Conservation (phyloP, 2,888 invertebrate genomes). For the Vesta saturnalis region DNA sequence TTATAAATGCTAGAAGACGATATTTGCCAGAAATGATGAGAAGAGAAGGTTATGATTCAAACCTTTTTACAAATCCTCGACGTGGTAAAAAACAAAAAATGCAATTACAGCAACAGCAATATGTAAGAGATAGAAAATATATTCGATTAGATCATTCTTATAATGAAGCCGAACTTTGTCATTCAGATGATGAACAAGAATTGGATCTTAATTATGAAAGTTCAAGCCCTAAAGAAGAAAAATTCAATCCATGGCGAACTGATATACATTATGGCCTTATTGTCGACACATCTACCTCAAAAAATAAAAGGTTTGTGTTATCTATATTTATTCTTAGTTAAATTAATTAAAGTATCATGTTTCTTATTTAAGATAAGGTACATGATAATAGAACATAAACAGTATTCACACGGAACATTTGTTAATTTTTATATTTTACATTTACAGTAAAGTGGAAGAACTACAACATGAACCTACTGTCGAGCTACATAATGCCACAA, state of each 20-base stretch:
- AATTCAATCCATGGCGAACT: slow-evolving; percentile 61
- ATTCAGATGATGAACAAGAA: slow-evolving; percentile 52
- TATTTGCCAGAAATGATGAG: slow-evolving; percentile 62
- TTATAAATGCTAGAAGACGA: slow-evolving; percentile 59
- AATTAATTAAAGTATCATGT: not conserved
- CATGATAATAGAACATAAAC: no score
- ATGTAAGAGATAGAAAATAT: slow-evolving; percentile 52
- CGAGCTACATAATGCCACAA: slow-evolving; percentile 39
- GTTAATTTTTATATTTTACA: not conserved
- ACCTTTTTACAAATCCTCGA: slow-evolving; percentile 60
- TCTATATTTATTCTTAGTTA: not conserved
- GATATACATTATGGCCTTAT: slow-evolving; percentile 61
- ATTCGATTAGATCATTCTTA: slow-evolving; percentile 44
- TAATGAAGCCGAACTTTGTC: slow-evolving; percentile 50
- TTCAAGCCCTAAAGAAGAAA: slow-evolving; percentile 45
- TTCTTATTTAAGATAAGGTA: no score
- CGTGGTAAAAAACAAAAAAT: slow-evolving; percentile 52
- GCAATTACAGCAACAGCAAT: slow-evolving; percentile 45
- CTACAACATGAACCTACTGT: not conserved
- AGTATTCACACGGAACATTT: no score
- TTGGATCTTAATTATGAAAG: slow-evolving; percentile 41
- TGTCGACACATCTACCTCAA: slow-evolving; percentile 52
- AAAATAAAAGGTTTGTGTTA: slow-evolving; percentile 52
- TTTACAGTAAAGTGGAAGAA: not conserved
- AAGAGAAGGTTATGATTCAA: slow-evolving; percentile 60